These are phyloP conservation scores for Psophia crepitans DNA, from an alignment of 2,113 vertebrate species.

Conservation along the genomic window DNA sequence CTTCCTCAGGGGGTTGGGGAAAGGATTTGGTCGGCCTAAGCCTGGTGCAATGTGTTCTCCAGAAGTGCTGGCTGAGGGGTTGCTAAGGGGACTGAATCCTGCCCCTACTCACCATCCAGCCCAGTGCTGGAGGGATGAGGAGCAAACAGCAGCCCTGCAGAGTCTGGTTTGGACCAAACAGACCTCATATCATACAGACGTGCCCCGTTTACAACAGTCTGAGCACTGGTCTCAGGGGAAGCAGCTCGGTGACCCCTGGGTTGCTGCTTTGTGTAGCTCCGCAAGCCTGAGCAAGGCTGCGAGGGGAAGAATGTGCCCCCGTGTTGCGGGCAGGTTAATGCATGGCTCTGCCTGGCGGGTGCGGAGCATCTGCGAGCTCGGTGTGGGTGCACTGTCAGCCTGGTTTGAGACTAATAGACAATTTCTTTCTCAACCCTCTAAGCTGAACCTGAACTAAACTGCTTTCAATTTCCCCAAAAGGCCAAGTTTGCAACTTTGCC, in stretches of 20 bases:
- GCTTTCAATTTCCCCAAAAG: conserved; percentile 39
- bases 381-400: not conserved
- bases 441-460: conserved; percentile 27
- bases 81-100: not conserved
- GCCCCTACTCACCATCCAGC: not conserved
- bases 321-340: accelerated
- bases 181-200: accelerated
- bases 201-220: accelerated
- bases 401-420: not conserved
- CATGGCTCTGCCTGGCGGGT: accelerated
- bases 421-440: not conserved
- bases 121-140: not conserved
- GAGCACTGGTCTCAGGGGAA: not conserved
- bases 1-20: not conserved
- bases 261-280: accelerated
- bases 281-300: not conserved
- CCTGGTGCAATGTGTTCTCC: not conserved
- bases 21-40: not conserved
- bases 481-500: conserved; percentile 16
- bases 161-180: not conserved
- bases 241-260: not conserved
- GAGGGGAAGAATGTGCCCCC: accelerated
- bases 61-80: not conserved
- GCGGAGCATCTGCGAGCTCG: not conserved
- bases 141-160: not conserved